These are phyloP conservation scores for Botrylloides violaceus DNA, from an alignment of 23 tunicate genomes.

Conservation along the genomic window DNA sequence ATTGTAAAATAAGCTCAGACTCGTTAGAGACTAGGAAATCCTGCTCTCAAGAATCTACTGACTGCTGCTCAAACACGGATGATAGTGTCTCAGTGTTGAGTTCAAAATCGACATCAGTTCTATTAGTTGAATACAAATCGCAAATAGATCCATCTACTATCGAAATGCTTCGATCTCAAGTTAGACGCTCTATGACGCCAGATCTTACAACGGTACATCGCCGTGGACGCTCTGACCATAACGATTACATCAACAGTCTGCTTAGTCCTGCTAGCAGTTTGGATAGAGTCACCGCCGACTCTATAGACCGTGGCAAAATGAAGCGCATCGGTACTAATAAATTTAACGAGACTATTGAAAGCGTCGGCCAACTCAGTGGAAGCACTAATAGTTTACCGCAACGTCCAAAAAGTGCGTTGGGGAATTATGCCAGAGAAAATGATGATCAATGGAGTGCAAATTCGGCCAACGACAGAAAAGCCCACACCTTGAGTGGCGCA, in stretches of 20 bases:
- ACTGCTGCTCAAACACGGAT: background rate
- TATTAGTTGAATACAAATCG: background rate
- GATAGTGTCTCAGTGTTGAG: background rate
- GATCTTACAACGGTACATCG: background rate
- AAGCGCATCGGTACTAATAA: conserved; percentile 1
- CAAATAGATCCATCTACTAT: background rate
- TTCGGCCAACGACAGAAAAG: background rate
- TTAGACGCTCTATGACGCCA: conserved; percentile 14
- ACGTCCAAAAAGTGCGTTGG: conserved; percentile 7
- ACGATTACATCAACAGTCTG: background rate
- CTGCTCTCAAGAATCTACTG: too few species aligned
- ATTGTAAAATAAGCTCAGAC: background rate
- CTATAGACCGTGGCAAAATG: conserved; percentile 12
- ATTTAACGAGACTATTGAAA: conserved; percentile 19
- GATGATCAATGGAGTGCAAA: conserved; percentile 1
- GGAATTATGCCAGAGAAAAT: background rate
- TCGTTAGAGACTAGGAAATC: background rate
- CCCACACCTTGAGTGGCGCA: background rate
- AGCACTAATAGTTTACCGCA: background rate
- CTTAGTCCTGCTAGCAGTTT: conserved; percentile 10
- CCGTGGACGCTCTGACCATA: background rate
- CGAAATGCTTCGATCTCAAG: conserved; percentile 14
- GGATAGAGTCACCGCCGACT: conserved; percentile 21
- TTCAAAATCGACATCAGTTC: background rate
- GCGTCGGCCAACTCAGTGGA: conserved; percentile 9